Evolutionary conservation across 2,113 vertebrate genomes (phyloP).

Genomic region (Peucedramus taeniatus): DNA sequence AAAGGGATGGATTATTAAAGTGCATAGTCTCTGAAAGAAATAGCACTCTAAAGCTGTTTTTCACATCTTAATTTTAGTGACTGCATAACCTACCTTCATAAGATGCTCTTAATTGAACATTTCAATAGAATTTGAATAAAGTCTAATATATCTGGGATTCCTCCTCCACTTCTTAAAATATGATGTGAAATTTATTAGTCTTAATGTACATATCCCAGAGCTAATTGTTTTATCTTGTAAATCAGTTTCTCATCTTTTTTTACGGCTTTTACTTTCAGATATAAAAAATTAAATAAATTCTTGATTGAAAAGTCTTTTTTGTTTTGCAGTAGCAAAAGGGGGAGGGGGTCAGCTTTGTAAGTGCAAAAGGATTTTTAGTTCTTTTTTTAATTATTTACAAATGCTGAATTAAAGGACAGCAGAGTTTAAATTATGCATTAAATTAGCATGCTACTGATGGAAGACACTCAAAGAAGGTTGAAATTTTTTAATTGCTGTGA

Average conservation of each 20-base stretch:
- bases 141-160: conserved; percentile 23
- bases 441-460: conserved; percentile 69
- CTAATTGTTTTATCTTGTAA: conserved; percentile 54
- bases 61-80: conserved; percentile 27
- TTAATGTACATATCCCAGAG: conserved; percentile 51
- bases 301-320: conserved; percentile 30
- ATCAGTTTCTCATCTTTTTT: conserved; percentile 31
- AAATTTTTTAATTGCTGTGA: conserved; percentile 3
- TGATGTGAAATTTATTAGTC: conserved; percentile 41
- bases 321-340: conserved; percentile 6
- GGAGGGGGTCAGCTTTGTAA: conserved; percentile 34
- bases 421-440: conserved; percentile 70
- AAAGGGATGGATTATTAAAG: background rate
- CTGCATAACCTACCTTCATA: conserved; percentile 16
- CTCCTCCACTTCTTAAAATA: conserved; percentile 35
- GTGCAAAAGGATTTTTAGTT: conserved; percentile 50
- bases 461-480: conserved; percentile 25
- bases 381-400: conserved; percentile 72
- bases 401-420: conserved; percentile 62
- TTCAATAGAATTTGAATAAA: conserved; percentile 39
- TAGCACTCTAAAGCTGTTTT: background rate
- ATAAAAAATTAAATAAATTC: conserved; percentile 22
- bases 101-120: conserved; percentile 34
- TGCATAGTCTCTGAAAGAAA: background rate
- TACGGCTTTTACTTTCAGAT: background rate